These are phyloP conservation scores for Saccostrea cuccullata DNA, from an alignment of 1,140 invertebrate genomes.

Conservation along the genomic window DNA sequence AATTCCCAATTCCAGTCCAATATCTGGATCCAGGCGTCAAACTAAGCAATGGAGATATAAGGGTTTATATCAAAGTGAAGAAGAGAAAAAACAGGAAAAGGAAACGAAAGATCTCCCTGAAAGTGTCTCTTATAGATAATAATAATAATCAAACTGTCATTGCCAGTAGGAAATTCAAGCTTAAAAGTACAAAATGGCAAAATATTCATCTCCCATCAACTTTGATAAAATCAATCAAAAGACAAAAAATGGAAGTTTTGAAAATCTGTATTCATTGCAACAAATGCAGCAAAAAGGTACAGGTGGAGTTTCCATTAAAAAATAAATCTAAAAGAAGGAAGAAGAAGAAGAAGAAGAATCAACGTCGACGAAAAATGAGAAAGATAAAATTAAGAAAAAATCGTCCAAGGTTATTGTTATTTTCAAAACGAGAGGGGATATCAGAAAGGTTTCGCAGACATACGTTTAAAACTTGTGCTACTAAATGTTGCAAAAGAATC, in stretches of 20 bases:
- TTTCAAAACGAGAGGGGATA: neutral
- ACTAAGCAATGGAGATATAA: neutral
- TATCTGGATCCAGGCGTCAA: neutral
- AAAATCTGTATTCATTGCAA: neutral
- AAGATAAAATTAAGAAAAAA: neutral
- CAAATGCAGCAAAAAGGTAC: neutral
- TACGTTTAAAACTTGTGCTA: neutral
- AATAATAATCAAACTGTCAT: neutral
- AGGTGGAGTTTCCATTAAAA: neutral
- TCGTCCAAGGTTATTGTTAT: neutral
- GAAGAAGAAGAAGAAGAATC: neutral
- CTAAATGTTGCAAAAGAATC: neutral
- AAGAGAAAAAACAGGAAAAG: neutral
- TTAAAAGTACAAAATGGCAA: neutral
- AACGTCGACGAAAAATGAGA: neutral
- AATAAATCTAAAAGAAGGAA: neutral
- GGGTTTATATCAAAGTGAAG: neutral
- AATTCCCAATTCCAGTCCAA: neutral
- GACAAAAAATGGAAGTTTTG: neutral
- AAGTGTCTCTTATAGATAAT: neutral
- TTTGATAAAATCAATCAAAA: neutral
- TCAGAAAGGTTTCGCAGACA: neutral
- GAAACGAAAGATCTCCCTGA: neutral
- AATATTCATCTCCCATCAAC: conserved; percentile 5
- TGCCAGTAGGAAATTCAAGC: conserved; percentile 10